Evolutionary conservation across 64 coral and sea anemone genomes (phyloP).

Genomic region (Montipora efflorescens): DNA sequence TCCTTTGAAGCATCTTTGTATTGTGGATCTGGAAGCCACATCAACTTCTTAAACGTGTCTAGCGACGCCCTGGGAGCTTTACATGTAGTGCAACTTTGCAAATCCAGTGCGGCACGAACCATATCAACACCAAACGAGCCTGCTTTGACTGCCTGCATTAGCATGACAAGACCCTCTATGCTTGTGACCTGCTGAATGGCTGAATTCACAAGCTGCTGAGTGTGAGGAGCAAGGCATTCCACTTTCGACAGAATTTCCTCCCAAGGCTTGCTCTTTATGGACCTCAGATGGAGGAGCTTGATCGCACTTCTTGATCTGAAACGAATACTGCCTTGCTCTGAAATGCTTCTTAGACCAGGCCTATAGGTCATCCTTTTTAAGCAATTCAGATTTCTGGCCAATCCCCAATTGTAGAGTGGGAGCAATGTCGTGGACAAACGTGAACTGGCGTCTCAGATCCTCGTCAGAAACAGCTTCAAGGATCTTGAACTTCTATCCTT

Average conservation of each 20-base stretch:
- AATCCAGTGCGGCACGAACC: constrained; percentile 9
- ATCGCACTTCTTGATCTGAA: constrained; percentile 50
- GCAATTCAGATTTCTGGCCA: constrained; percentile 41
- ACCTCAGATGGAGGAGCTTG: constrained; percentile 57
- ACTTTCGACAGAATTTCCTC: constrained; percentile 37
- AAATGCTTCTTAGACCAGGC: constrained; percentile 26
- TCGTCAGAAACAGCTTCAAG: no score
- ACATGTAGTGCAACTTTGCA: constrained; percentile 22
- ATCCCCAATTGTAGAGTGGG: constrained; percentile 20
- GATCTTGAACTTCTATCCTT: not conserved
- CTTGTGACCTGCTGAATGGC: no score
- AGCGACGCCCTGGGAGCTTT: constrained; percentile 51
- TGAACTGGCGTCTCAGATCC: constrained; percentile 40
- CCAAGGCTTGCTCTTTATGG: constrained; percentile 46
- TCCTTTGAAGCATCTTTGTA: no score
- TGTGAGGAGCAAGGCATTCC: not conserved
- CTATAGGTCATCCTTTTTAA: constrained; percentile 35
- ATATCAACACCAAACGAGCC: constrained; percentile 10
- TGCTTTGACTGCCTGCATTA: not conserved
- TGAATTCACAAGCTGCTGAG: no score
- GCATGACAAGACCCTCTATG: no score
- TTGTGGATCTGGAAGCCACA: constrained; percentile 35
- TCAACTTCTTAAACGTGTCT: constrained; percentile 34
- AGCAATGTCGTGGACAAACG: constrained; percentile 32
- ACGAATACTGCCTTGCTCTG: constrained; percentile 42